Evolutionary conservation across 2,797 vertebrate species (phyloP), one percentile per base, ranked within the genome.

Genomic region (Bradypodion ventrale): DNA sequence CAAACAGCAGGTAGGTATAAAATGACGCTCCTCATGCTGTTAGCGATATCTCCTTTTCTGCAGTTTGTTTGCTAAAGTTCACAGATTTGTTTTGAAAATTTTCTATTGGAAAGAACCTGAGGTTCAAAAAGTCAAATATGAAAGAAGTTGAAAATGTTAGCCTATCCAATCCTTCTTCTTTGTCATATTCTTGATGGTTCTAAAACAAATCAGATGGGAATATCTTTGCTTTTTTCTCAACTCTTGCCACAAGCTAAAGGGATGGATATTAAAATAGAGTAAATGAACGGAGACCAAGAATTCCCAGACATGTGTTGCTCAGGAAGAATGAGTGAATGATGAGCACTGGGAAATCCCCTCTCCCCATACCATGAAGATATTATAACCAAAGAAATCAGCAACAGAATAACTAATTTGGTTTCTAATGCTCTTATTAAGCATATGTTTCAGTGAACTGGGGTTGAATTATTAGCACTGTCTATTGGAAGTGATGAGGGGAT

Each of bases 391-490:
- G 75, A 85, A 90, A 90, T 87, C 75, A 56, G 5, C 59, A 92
- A 87, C 83, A 89, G 89, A 88, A 25, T 83, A 19, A 83, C 74
- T 83, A 85, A 78, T 87, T 85, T 85, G 85, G 87, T 90, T 88
- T 88, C 37, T 83, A 81, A 91, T 83, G 63, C 80, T 63, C 27
- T 40, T 83, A 83, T 90, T 88, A 75, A 37, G 87, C 78, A 88
- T 68, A 15, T 82, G 85, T 89, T 66, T 74, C 7, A 66, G 5
- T 74, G 44, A 25, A 2, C 82, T 52, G 10, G 70, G 16, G 83
- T 85, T 92, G 84, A 91, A 83, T 90, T 88, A 90, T 90, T 84
- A 82, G 82, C 80, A 68, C 52, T 21, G 75, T 7, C 78, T 73
- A 23, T 0, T 80, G 44, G 72, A 84, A 88, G 23, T 75, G 77